Evolutionary conservation across 1,140 invertebrate species (phyloP), one percentile per base, ranked within the genome.

Genomic region (Neuroterus valhalla): DNA sequence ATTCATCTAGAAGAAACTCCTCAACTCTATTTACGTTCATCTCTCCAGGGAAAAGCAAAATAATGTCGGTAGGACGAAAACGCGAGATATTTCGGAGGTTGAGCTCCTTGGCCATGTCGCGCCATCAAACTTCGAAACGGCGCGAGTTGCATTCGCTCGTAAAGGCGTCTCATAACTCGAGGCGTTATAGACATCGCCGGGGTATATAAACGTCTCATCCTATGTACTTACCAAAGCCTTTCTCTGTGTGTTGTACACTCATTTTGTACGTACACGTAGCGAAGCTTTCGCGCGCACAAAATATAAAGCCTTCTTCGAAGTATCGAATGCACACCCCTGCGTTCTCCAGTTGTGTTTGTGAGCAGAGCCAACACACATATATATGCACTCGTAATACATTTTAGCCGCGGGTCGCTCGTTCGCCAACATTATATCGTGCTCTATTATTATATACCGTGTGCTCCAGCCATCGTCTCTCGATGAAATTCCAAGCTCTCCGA

Each of bases 141-240:
- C 84, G 86, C 84, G 86, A 88, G 88, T 88, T 88, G 85, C 87
- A 81, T 82, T 87, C 84, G 87, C 85, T 89, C 89, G 89, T 90
- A 89, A 90, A 90, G 81, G 89, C 88, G 88, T 90, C 89, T 89
- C 88, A 86, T 90, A 90, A 89, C 88, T 90, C 85, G 85, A 89
- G 86, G 86, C 84, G 87, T 90, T 90, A 90, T 89, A 88, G 89
- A 88, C 89, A 90, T 88, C 88, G 86, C 83, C 84, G 81, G 85
- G 89, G 88, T 89, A 90, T 89, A 90, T 90, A 90, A 90, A 90
- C 87, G 88, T 89, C 89, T 89, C 86, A 86, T 90, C 88, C 88
- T 86, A 89, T 89, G 86, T 89, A 87, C 86, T 89, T 89, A 89
- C 85, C 82, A 77, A 78, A 82, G 76, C 72, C 74, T 66, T 45